phyloP scores from a whole-genome alignment of 2,888 invertebrate genomes.

The Epiblema foenella region DNA sequence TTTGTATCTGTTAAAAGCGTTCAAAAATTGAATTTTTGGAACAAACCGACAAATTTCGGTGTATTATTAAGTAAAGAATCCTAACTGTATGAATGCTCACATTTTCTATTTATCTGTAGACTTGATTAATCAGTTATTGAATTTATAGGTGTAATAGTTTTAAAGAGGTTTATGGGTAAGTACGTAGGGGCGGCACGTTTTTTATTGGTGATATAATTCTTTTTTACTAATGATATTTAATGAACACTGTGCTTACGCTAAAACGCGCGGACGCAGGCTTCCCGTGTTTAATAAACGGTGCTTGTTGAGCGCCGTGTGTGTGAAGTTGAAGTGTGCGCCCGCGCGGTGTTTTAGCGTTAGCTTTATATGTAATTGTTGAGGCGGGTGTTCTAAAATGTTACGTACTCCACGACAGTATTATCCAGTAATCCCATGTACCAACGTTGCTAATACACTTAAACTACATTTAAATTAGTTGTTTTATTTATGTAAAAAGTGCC shows the following conservation, averaged over 20 bases:
- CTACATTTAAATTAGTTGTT: slow-evolving; percentile 77
- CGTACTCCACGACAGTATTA: slow-evolving; percentile 81
- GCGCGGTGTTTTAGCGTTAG: no score
- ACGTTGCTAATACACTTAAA: slow-evolving; percentile 84
- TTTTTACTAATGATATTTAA: slow-evolving; percentile 73
- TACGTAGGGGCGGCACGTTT: slow-evolving; percentile 75
- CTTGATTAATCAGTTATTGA: slow-evolving; percentile 76
- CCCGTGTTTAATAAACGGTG: no score
- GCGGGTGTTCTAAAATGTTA: slow-evolving; percentile 64
- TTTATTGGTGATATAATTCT: slow-evolving; percentile 68
- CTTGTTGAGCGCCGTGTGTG: no score
- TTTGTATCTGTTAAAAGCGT: slow-evolving; percentile 50
- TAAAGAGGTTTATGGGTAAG: slow-evolving; percentile 68
- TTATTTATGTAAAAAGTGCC: slow-evolving; percentile 44
- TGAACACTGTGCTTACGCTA: slow-evolving; percentile 56
- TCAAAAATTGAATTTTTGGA: slow-evolving; percentile 46
- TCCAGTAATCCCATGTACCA: slow-evolving; percentile 84
- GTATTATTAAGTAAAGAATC: slow-evolving; percentile 62
- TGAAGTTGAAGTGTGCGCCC: no score
- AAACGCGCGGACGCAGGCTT: no score
- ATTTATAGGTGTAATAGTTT: slow-evolving; percentile 80
- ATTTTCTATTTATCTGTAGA: slow-evolving; percentile 79
- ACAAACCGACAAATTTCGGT: slow-evolving; percentile 41
- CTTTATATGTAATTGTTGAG: slow-evolving; percentile 59
- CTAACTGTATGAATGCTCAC: slow-evolving; percentile 82